These are phyloP conservation scores for Sicus ferrugineus DNA, from an alignment of 2,888 invertebrate genomes.

Conservation along the genomic window DNA sequence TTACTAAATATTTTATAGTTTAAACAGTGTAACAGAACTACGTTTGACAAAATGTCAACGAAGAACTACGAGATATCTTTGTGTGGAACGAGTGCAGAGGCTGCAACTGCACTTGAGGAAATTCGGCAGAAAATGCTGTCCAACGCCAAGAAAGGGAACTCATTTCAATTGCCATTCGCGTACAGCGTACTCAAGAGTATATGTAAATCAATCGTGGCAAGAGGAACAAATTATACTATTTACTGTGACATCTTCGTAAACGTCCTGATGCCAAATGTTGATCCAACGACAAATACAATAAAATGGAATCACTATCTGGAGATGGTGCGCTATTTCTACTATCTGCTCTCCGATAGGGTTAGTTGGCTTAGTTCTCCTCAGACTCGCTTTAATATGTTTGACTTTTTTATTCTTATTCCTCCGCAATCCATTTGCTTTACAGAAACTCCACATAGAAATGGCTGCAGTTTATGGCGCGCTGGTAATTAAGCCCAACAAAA, in stretches of 20 bases:
- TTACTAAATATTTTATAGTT: neutral
- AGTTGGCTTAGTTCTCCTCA: too few relatives aligned
- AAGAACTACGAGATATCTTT: constrained; percentile 40
- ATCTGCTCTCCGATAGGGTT: too few relatives aligned
- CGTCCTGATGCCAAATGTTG: constrained; percentile 43
- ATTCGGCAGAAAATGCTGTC: constrained; percentile 33
- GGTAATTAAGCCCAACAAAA: constrained; percentile 39
- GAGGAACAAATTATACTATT: constrained; percentile 45
- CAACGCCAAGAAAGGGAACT: neutral
- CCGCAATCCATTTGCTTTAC: neutral
- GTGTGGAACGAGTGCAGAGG: constrained; percentile 43
- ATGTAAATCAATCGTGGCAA: constrained; percentile 5
- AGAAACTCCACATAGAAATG: constrained; percentile 45
- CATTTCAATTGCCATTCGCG: constrained; percentile 5
- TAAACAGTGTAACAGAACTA: neutral
- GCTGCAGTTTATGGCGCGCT: constrained; percentile 46
- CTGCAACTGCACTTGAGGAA: constrained; percentile 25
- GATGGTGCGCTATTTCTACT: constrained; percentile 49
- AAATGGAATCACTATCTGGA: constrained; percentile 49
- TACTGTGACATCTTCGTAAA: constrained; percentile 48
- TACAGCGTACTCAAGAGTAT: constrained; percentile 8
- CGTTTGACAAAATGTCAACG: constrained; percentile 5
- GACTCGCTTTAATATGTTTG: too few relatives aligned
- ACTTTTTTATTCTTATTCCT: too few relatives aligned
- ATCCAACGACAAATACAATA: constrained; percentile 41